These are phyloP conservation scores for Arrhamphus sclerolepis DNA, from an alignment of 2,797 vertebrate genomes.

Conservation along the genomic window DNA sequence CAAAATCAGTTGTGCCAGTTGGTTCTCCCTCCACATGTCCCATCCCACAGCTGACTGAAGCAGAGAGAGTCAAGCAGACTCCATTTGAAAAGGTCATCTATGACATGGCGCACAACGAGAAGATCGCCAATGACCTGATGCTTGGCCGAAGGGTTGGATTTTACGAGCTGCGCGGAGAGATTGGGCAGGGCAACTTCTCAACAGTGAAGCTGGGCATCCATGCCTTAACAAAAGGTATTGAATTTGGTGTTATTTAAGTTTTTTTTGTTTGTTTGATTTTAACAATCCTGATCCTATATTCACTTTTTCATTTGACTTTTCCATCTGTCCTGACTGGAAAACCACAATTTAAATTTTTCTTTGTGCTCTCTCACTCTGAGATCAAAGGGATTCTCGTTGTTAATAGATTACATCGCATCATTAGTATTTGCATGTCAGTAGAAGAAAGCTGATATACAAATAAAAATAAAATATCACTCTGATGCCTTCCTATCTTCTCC, in stretches of 20 bases:
- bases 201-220: slow-evolving; percentile 82
- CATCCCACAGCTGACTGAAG: slow-evolving; percentile 57
- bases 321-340: no score
- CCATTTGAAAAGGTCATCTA: slow-evolving; percentile 78
- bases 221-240: slow-evolving; percentile 80
- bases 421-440: no score
- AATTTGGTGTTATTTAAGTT: not conserved
- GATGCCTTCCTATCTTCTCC: no score
- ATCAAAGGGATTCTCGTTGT: not conserved
- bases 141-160: slow-evolving; percentile 79
- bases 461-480: no score
- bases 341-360: not conserved
- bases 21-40: not conserved
- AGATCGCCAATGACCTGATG: slow-evolving; percentile 68
- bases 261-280: no score
- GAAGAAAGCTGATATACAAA: no score
- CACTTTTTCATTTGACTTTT: not conserved
- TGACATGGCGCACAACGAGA: slow-evolving; percentile 80
- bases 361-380: not conserved
- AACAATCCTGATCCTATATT: not conserved
- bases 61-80: slow-evolving; percentile 65
- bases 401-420: no score
- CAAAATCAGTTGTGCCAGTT: slow-evolving; percentile 26
- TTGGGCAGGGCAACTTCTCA: slow-evolving; percentile 83
- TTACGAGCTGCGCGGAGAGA: slow-evolving; percentile 83